Evolutionary conservation across 1,140 invertebrate genomes (phyloP).

Genomic region (Eumaeus atala): DNA sequence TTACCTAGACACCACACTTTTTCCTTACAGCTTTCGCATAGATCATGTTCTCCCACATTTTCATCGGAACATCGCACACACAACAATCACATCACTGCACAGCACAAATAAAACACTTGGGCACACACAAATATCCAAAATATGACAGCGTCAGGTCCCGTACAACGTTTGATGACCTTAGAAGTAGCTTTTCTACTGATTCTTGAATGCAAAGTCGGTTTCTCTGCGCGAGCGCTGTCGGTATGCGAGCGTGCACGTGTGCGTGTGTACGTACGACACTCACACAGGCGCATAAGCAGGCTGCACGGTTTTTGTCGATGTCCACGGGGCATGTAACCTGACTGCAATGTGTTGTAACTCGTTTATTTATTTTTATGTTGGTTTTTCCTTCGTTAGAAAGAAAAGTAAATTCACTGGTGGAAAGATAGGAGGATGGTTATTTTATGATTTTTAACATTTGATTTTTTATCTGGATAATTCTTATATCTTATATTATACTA

Average conservation of each 20-base stretch:
- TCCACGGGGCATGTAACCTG: conserved; percentile 69
- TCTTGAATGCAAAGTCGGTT: conserved; percentile 62
- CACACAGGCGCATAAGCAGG: conserved; percentile 39
- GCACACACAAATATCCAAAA: conserved; percentile 18
- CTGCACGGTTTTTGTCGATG: conserved; percentile 72
- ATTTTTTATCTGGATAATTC: too few species aligned
- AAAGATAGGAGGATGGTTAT: too few species aligned
- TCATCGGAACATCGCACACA: conserved; percentile 53
- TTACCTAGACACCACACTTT: conserved; percentile 57
- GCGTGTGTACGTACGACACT: conserved; percentile 33
- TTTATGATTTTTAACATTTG: too few species aligned
- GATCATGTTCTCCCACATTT: conserved; percentile 61
- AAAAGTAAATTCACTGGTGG: too few species aligned
- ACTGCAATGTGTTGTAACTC: conserved; percentile 42
- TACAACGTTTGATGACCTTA: conserved; percentile 68
- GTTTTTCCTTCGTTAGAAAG: too few species aligned
- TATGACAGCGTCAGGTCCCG: conserved; percentile 25
- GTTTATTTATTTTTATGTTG: conserved; percentile 7
- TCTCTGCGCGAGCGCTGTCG: conserved; percentile 57
- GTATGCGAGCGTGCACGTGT: conserved; percentile 51
- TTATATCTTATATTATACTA: too few species aligned
- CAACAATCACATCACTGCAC: conserved; percentile 33
- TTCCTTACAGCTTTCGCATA: conserved; percentile 64
- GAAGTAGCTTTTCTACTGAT: conserved; percentile 64
- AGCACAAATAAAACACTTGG: conserved; percentile 22